phyloP scores from a whole-genome alignment of 2,113 vertebrate species.

The Mormyrus iriodes region DNA sequence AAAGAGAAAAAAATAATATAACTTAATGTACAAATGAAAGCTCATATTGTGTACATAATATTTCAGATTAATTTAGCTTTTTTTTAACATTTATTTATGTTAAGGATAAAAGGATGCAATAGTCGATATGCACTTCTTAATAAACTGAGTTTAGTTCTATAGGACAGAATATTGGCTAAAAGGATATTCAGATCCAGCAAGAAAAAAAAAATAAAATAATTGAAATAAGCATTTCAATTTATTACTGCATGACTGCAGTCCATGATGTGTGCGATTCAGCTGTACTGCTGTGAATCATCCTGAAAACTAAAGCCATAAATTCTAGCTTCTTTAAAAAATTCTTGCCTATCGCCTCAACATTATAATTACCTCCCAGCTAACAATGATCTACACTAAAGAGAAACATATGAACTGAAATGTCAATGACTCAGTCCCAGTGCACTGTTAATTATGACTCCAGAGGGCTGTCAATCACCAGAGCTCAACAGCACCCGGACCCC shows the following conservation, averaged over 20 bases:
- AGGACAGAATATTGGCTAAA: background rate
- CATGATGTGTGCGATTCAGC: background rate
- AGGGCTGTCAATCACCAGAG: conserved; percentile 11
- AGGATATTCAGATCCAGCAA: background rate
- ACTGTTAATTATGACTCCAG: conserved; percentile 9
- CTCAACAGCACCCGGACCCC: background rate
- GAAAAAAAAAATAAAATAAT: background rate
- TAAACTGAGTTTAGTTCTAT: background rate
- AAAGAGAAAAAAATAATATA: background rate
- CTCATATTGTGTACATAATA: background rate
- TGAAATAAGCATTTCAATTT: background rate
- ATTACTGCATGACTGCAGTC: background rate
- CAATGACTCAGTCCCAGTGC: background rate
- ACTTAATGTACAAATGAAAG: background rate
- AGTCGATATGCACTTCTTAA: background rate
- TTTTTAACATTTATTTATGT: background rate
- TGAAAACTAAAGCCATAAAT: background rate
- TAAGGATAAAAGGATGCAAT: background rate
- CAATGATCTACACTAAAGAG: conserved; percentile 10
- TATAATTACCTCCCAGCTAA: conserved; percentile 17
- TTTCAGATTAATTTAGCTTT: background rate
- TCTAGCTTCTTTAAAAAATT: background rate
- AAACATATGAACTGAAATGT: conserved; percentile 17
- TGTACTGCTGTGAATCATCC: background rate
- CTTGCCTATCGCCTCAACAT: background rate